phyloP scores from a whole-genome alignment of 2,797 vertebrate genomes.

The Loriculus beryllinus region DNA sequence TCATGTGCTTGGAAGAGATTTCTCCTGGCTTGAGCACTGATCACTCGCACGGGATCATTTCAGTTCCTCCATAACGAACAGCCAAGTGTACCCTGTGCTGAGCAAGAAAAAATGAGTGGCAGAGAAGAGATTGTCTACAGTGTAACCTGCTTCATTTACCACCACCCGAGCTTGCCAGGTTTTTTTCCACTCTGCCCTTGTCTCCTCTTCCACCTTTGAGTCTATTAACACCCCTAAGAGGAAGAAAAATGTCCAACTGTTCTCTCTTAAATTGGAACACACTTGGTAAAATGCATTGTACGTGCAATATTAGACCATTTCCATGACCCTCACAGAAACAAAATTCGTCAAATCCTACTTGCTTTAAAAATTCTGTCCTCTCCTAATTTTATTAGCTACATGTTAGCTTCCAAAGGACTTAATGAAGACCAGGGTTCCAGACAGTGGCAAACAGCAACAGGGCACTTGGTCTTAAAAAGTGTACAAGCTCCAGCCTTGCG shows the following conservation, averaged over 20 bases:
- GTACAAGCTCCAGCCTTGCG: background rate
- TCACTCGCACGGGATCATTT: background rate
- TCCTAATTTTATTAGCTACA: background rate
- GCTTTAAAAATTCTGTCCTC: background rate
- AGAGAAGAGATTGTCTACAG: background rate
- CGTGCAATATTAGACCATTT: background rate
- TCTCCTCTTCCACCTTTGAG: slow-evolving; percentile 9
- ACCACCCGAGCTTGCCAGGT: background rate
- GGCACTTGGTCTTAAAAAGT: background rate
- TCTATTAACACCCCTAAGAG: slow-evolving; percentile 25
- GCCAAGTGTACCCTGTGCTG: background rate
- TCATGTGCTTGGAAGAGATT: background rate
- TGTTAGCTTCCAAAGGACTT: background rate
- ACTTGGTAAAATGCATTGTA: background rate
- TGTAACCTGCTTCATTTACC: background rate
- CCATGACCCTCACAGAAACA: background rate
- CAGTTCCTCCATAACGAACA: background rate
- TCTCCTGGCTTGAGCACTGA: background rate
- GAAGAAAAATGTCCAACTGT: background rate
- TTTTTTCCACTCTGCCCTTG: background rate
- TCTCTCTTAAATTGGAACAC: background rate
- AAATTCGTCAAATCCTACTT: background rate
- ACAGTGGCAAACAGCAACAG: background rate
- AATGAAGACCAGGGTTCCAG: background rate
- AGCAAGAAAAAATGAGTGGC: background rate